A percentile compares a stretch with the other conserved stretches of the same genome.
These are phyloP conservation scores for Heterohyrax brucei DNA, from an alignment of 2,797 vertebrate species.

Conservation along the genomic window DNA sequence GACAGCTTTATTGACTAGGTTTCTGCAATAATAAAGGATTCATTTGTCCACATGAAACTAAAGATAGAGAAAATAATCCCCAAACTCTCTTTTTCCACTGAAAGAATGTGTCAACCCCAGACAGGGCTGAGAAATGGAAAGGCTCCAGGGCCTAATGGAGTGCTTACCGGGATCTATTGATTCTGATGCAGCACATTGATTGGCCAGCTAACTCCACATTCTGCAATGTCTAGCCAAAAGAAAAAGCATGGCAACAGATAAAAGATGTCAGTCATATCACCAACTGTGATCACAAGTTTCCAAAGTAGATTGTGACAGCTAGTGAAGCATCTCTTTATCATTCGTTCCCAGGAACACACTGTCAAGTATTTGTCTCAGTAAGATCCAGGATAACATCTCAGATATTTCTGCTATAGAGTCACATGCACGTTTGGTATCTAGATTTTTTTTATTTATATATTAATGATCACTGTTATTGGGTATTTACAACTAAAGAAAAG, in stretches of 20 bases:
- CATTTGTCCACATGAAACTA: slow-evolving; percentile 77
- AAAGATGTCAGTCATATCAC: slow-evolving; percentile 67
- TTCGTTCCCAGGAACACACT: neutral
- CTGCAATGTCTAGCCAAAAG: slow-evolving; percentile 26
- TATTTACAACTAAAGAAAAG: slow-evolving; percentile 4
- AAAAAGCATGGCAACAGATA: slow-evolving; percentile 60
- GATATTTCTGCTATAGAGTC: neutral
- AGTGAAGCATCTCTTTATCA: slow-evolving; percentile 22
- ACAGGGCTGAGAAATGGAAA: slow-evolving; percentile 70
- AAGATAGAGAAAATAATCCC: slow-evolving; percentile 77
- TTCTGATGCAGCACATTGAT: slow-evolving; percentile 31
- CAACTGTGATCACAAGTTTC: slow-evolving; percentile 68
- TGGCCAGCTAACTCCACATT: slow-evolving; percentile 2
- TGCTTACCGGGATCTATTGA: slow-evolving; percentile 63
- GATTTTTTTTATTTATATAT: neutral
- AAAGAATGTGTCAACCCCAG: slow-evolving; percentile 40
- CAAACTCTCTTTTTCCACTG: slow-evolving; percentile 76
- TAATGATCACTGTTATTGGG: neutral
- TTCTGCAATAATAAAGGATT: slow-evolving; percentile 72
- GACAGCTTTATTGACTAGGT: slow-evolving; percentile 79
- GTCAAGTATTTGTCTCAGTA: neutral
- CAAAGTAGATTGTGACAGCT: slow-evolving; percentile 55
- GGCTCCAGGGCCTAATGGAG: slow-evolving; percentile 35
- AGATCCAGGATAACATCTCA: neutral
- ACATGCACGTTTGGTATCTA: neutral